phyloP scores from a whole-genome alignment of 2,888 invertebrate species.

The Callimorpha dominula region DNA sequence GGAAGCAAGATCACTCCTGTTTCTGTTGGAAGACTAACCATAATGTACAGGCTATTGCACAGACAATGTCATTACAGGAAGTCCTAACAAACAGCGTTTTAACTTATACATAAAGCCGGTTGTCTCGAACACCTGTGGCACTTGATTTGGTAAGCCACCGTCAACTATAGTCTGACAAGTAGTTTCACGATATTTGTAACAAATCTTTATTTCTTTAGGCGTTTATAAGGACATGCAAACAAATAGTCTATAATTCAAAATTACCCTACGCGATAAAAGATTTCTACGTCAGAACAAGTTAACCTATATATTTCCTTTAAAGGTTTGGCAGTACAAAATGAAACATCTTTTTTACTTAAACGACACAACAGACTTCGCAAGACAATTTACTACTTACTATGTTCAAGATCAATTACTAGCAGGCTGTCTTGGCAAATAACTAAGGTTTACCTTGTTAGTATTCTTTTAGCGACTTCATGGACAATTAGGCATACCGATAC shows the following conservation, averaged over 20 bases:
- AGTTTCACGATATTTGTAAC: no score
- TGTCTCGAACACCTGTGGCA: background rate
- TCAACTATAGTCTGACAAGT: background rate
- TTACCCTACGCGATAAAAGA: no score
- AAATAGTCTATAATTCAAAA: no score
- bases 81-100: background rate
- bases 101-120: background rate
- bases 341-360: background rate
- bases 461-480: constrained; percentile 32
- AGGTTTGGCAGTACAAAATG: background rate
- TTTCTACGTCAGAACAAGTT: no score
- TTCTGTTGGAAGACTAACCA: background rate
- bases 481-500: constrained; percentile 33
- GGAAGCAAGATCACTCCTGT: background rate
- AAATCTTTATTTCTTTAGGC: no score
- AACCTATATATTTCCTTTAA: background rate
- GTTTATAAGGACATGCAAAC: no score
- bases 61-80: background rate
- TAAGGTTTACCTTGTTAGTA: constrained; percentile 25
- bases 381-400: background rate
- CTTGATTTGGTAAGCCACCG: background rate
- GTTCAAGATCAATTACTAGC: background rate
- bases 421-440: constrained; percentile 25
- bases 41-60: background rate
- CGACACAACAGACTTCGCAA: background rate